Percentiles rank a stretch among this genome's conserved stretches.
Evolutionary conservation across 1,140 invertebrate genomes (phyloP).

Genomic region (Pseudachorutes palmiensis): DNA sequence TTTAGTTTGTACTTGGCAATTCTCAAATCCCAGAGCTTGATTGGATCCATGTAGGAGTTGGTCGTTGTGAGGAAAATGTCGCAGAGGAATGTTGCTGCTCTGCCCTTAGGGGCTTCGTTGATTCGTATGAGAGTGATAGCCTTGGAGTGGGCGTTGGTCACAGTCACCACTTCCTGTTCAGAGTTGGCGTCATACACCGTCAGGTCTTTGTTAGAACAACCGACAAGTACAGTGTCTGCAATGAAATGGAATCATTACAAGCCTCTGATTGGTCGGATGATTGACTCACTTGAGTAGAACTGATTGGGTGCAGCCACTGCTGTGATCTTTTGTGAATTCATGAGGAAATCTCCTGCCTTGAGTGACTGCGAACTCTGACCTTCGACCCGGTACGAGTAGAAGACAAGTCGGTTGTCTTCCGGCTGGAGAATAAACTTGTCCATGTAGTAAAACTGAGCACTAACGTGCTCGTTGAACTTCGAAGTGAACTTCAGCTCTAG

Average conservation of each 20-base stretch:
- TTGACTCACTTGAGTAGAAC: conserved; percentile 30
- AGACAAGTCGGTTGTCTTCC: conserved; percentile 27
- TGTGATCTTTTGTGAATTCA: conserved; percentile 29
- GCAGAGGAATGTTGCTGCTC: conserved; percentile 8
- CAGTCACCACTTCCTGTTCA: conserved; percentile 13
- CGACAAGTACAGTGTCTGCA: conserved; percentile 27
- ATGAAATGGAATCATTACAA: neutral
- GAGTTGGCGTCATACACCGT: conserved; percentile 28
- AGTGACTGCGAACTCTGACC: conserved; percentile 3
- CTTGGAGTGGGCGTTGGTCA: conserved; percentile 26
- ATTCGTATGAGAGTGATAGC: conserved; percentile 26
- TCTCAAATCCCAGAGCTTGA: conserved; percentile 35
- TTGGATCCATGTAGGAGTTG: conserved; percentile 19
- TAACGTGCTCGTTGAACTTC: conserved; percentile 34
- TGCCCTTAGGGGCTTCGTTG: conserved; percentile 31
- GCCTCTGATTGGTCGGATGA: neutral
- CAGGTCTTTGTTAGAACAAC: conserved; percentile 23
- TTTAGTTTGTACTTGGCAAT: conserved; percentile 20
- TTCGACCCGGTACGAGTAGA: conserved; percentile 23
- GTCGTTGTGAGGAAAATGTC: conserved; percentile 27
- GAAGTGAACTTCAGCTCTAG: conserved; percentile 22
- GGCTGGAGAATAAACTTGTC: conserved; percentile 35
- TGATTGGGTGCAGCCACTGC: conserved; percentile 32
- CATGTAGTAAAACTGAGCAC: conserved; percentile 33
- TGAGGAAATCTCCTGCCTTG: conserved; percentile 23